Evolutionary conservation across 1,140 invertebrate genomes (phyloP).

Genomic region (Antheraea mylitta): DNA sequence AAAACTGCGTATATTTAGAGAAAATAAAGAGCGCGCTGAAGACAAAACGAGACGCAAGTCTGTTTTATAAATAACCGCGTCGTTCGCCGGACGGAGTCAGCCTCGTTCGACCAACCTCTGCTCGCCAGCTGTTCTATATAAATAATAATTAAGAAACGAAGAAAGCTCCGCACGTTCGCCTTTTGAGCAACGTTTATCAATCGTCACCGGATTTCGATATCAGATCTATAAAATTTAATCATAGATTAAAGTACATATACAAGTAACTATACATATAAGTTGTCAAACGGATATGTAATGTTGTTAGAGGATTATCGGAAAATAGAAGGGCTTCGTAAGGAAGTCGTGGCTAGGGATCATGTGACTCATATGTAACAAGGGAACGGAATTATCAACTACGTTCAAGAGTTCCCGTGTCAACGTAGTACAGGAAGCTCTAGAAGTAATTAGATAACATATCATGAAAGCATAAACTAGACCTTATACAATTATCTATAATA

Average conservation of each 20-base stretch:
- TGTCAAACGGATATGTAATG: slow-evolving; percentile 5
- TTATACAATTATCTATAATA: too few species aligned
- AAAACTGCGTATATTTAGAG: slow-evolving; percentile 78
- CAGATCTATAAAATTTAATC: background rate
- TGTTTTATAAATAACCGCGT: slow-evolving; percentile 77
- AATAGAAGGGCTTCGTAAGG: slow-evolving; percentile 63
- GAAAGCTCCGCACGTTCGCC: slow-evolving; percentile 47
- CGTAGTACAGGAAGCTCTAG: slow-evolving; percentile 5
- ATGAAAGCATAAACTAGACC: background rate
- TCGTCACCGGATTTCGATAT: background rate
- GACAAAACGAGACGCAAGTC: slow-evolving; percentile 77
- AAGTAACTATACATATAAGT: background rate
- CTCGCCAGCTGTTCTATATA: slow-evolving; percentile 74
- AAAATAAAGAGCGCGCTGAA: slow-evolving; percentile 76
- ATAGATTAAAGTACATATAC: too few species aligned
- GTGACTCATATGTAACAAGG: slow-evolving; percentile 51
- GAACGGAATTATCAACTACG: slow-evolving; percentile 41
- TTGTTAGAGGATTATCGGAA: slow-evolving; percentile 42
- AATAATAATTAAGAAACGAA: slow-evolving; percentile 75
- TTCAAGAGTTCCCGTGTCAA: slow-evolving; percentile 40
- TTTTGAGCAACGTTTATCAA: slow-evolving; percentile 5
- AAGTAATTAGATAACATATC: background rate
- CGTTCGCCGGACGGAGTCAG: slow-evolving; percentile 69
- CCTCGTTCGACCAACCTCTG: slow-evolving; percentile 67
- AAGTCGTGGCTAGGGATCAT: slow-evolving; percentile 57